Evolutionary conservation across 1,140 invertebrate species (phyloP), one percentile per base, ranked within the genome.

Genomic region (Proctacanthus coquilletti): DNA sequence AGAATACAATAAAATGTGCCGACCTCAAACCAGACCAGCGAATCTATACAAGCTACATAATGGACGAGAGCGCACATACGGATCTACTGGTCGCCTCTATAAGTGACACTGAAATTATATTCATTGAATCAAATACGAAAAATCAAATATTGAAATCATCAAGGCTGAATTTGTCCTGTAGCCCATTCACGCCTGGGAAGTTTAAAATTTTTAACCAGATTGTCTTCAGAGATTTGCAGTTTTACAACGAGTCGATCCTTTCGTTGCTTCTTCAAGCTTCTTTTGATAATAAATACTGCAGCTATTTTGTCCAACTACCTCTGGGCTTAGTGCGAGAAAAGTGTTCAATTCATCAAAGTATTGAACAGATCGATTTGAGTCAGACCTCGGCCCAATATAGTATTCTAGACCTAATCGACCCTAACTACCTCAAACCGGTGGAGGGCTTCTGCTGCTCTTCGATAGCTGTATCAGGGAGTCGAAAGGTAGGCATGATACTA

Each of bases 381-480:
- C 68, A 74, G 14, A 50, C 70, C 23, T 56, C 63, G 10, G 37
- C 52, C 2, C 52, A 62, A 41, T 59, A 60, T 25, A 66, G 72
- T 45, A 53, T 68, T 32, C 65, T 66, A 4, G 56, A 64, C 39
- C 48, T 68, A 18, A 39, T 65, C 17, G 65, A 71, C 42, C 45
- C 50, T 18, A 62, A 55, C 25, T 59, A 57, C 25, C 72, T 63
- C 47, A 66, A 73, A 53, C 64, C 70, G 4, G 61, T 91, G 20
- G 80, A 88, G 35, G 78, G 78, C 47, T 76, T 87, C 60, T 71
- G 73, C 34, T 76, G 74, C 2, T 70, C 66, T 36, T 64, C 65
- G 45, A 71, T 93, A 43, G 79, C 86, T 5, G 86, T 94, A 0
- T 92, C 86, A 41, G 86, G 88, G 0, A 71, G 75, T 9, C 66